phyloP scores from a whole-genome alignment of 2,797 vertebrate genomes.

The Serranus cabrilla region DNA sequence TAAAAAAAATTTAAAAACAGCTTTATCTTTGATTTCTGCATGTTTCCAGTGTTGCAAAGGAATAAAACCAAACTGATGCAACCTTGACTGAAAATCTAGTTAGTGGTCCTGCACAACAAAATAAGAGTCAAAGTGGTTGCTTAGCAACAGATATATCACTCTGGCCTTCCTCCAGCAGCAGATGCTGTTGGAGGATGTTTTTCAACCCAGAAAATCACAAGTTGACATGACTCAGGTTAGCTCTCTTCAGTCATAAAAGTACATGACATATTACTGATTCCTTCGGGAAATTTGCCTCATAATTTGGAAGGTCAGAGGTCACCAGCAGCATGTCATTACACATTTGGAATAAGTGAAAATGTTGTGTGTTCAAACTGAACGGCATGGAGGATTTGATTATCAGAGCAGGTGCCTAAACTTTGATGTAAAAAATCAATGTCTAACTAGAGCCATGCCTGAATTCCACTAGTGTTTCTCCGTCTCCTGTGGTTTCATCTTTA shows the following conservation, averaged over 20 bases:
- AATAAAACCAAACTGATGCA: constrained; percentile 71
- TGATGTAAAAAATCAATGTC: constrained; percentile 11
- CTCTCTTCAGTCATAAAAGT: constrained; percentile 30
- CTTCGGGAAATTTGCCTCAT: not conserved
- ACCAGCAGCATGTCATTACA: not conserved
- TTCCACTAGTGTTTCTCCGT: constrained; percentile 21
- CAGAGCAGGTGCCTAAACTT: constrained; percentile 1
- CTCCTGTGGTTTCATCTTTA: constrained; percentile 36
- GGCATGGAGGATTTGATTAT: not conserved
- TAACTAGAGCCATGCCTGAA: constrained; percentile 7
- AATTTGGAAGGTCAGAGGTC: constrained; percentile 25
- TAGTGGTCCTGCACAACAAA: constrained; percentile 72
- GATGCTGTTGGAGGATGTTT: constrained; percentile 75
- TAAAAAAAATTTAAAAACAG: constrained; percentile 33
- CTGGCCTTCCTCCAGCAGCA: constrained; percentile 73
- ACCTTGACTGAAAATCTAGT: constrained; percentile 75
- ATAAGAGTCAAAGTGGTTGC: constrained; percentile 78
- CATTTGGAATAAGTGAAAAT: not conserved
- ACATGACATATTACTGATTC: not conserved
- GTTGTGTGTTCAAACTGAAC: not conserved
- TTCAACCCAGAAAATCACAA: constrained; percentile 69
- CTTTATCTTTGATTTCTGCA: constrained; percentile 53
- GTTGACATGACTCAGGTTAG: constrained; percentile 53
- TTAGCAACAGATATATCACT: constrained; percentile 77
- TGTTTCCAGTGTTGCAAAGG: constrained; percentile 44